Base-by-base conservation (phyloP, 2,113 vertebrate species). In the Hiodon alosoides region DNA sequence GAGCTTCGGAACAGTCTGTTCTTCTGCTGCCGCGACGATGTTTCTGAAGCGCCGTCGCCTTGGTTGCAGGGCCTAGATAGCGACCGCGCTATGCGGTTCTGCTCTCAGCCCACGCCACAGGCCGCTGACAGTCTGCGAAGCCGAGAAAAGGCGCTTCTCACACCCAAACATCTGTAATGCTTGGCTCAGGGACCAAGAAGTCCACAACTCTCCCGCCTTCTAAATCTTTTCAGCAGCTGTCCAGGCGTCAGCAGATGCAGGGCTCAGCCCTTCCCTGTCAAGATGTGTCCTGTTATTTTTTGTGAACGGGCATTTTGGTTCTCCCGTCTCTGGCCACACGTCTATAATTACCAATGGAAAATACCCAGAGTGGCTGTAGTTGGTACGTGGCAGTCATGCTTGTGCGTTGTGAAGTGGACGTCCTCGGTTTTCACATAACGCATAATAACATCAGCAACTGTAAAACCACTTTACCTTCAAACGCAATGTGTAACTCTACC, bases 331-430 rank as follows among this genome's bases (percentile, higher is more conserved):
- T 71, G 69, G 57, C 71, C 76, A 66, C 71, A 55, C 72, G 64
- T 73, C 48, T 80, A n/a, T 70, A 69, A 51, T 58, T 50, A 74
- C 4, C 46, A 53, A 62, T 14, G 14, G 47, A 52, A 64, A 74
- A 67, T 59, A 70, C 72, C 52, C 70, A 59, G n/a, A 53, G 53
- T 67, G 62, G 31, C 47, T 31, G 57, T 71, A 72, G 57, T 79
- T 68, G 76, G 76, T 76, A 77, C 75, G 66, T 81, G 77, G 61
- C 66, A 17, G 55, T 79, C 76, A 80, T 76, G 72, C 71, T 57
- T 52, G 72, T 48, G 53, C 13, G 0, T 59, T 14, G 14, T 75
- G 65, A 8, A 64, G 17, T n/a, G 5, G 54, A 67, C 69, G 76
- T 72, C 2, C 68, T 48, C 47, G 59, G 67, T 74, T 58, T 57